A percentile compares a stretch with the other conserved stretches of the same genome.
Conservation (phyloP, 2,888 invertebrate species). For the Epinotia demarniana region DNA sequence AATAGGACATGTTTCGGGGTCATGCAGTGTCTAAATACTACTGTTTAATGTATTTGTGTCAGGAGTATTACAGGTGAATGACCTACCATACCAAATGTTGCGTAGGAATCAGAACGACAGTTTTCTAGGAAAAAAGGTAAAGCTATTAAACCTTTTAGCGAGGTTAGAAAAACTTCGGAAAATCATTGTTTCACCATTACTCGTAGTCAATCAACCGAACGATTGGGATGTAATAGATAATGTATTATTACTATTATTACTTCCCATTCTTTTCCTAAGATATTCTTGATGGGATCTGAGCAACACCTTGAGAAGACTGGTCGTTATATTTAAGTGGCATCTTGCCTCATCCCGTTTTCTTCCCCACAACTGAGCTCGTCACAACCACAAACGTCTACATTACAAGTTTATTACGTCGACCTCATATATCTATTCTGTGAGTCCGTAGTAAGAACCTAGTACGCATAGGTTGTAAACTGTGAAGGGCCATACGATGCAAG, state of each 20-base stretch:
- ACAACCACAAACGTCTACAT: background rate
- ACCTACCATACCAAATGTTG: slow-evolving; percentile 52
- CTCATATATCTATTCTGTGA: background rate
- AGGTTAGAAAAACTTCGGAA: slow-evolving; percentile 7
- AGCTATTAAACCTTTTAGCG: slow-evolving; percentile 3
- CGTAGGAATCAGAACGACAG: slow-evolving; percentile 26
- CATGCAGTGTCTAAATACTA: slow-evolving; percentile 68
- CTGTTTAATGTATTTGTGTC: slow-evolving; percentile 75
- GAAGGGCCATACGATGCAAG: slow-evolving; percentile 15
- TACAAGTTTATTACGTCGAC: background rate
- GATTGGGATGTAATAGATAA: background rate
- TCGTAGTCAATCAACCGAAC: slow-evolving; percentile 2
- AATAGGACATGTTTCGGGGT: slow-evolving; percentile 76
- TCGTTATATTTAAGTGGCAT: background rate
- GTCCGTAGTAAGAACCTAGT: background rate
- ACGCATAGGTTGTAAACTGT: background rate
- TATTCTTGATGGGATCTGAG: background rate
- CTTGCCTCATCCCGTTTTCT: background rate
- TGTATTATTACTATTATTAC: background rate
- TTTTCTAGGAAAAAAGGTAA: slow-evolving; percentile 32
- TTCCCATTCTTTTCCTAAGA: background rate
- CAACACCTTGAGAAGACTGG: background rate
- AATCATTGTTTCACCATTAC: slow-evolving; percentile 23
- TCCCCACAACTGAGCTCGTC: background rate
- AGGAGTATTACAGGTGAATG: slow-evolving; percentile 70